These are phyloP conservation scores for Platalea minor DNA, from an alignment of 2,797 vertebrate species.

Conservation along the genomic window DNA sequence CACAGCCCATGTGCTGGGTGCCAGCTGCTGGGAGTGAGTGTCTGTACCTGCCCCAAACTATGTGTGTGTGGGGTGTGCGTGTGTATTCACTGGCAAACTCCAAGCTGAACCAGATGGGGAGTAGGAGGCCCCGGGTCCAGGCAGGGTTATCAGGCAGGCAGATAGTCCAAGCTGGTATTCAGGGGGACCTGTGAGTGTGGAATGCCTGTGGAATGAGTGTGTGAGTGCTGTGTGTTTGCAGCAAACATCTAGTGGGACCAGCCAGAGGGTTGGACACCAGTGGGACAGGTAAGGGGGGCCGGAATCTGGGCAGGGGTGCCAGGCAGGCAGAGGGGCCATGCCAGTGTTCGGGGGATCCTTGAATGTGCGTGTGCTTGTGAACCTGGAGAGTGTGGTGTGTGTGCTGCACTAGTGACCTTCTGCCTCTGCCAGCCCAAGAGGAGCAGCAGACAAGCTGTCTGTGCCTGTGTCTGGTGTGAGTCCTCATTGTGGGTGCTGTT, in stretches of 20 bases:
- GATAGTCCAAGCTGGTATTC: fast-evolving
- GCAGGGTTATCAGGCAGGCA: fast-evolving
- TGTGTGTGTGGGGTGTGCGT: fast-evolving
- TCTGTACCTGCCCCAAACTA: not conserved
- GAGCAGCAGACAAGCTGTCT: fast-evolving
- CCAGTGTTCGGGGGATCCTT: fast-evolving
- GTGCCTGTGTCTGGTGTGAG: not conserved
- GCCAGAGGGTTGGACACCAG: fast-evolving
- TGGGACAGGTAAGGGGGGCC: fast-evolving
- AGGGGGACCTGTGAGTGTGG: fast-evolving
- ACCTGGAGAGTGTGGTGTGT: not conserved
- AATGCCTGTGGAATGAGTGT: not conserved
- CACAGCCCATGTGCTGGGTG: fast-evolving
- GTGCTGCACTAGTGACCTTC: not conserved
- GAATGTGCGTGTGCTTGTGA: not conserved
- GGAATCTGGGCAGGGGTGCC: no score
- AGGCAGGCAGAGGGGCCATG: fast-evolving
- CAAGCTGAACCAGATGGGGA: not conserved
- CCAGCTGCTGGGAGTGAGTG: fast-evolving
- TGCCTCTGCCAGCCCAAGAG: not conserved
- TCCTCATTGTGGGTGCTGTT: not conserved
- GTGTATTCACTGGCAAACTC: not conserved
- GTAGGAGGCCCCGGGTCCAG: fast-evolving
- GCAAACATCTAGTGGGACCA: not conserved
- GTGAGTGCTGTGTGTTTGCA: not conserved